A percentile compares a stretch with the other conserved stretches of the same genome.
Conservation (phyloP, 2,888 invertebrate genomes). For the Tipula helvola region DNA sequence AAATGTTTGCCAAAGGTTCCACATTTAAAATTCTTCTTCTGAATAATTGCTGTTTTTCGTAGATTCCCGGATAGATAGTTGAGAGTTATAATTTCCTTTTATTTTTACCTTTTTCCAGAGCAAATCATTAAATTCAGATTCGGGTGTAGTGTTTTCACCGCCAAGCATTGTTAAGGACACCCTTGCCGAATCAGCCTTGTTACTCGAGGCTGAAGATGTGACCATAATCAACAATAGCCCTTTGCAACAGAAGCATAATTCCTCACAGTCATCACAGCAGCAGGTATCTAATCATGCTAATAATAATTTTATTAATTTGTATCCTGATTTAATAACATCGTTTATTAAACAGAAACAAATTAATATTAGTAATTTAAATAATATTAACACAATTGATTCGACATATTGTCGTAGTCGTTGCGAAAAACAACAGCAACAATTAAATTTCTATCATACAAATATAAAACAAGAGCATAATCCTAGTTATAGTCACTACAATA, state of each 20-base stretch:
- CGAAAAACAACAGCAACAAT: not conserved
- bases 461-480: not conserved
- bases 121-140: slow-evolving; percentile 67
- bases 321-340: not conserved
- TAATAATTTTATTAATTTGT: slow-evolving; percentile 7
- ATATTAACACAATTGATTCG: not conserved
- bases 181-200: slow-evolving; percentile 36
- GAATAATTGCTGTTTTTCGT: no score
- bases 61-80: no score
- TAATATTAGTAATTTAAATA: not conserved
- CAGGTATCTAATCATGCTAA: not conserved
- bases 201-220: slow-evolving; percentile 24
- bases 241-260: not conserved
- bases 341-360: not conserved
- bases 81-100: slow-evolving; percentile 7
- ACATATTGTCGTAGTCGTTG: not conserved
- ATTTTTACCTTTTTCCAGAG: slow-evolving; percentile 46
- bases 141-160: slow-evolving; percentile 66
- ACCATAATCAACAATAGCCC: not conserved
- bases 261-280: not conserved
- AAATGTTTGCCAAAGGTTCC: no score
- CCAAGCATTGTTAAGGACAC: slow-evolving; percentile 78
- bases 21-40: no score
- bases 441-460: not conserved
- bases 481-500: slow-evolving; percentile 15